Conservation (phyloP, 2,113 vertebrate genomes). For the Callionymus lyra region DNA sequence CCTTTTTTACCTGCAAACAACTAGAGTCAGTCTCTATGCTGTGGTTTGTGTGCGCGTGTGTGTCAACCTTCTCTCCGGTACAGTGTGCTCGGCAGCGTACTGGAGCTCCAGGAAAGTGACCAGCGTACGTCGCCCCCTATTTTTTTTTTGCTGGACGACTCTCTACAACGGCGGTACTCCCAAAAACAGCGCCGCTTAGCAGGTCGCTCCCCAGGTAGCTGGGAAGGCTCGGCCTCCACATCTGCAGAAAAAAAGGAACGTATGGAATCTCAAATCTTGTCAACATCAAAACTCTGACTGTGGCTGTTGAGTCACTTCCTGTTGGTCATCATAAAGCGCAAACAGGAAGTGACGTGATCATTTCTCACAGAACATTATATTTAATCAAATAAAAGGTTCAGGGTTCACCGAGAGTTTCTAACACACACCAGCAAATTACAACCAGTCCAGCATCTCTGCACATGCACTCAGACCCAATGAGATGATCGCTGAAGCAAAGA, state of each 20-base stretch:
- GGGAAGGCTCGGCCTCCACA: constrained; percentile 46
- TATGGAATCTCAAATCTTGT: not conserved
- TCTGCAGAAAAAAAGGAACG: constrained; percentile 25
- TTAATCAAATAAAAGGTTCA: too few relatives aligned
- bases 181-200: constrained; percentile 64
- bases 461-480: too few relatives aligned
- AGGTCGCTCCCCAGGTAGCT: constrained; percentile 35
- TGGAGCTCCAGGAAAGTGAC: constrained; percentile 67
- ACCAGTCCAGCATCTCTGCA: too few relatives aligned
- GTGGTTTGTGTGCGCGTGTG: not conserved
- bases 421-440: too few relatives aligned
- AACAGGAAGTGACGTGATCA: too few relatives aligned
- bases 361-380: too few relatives aligned
- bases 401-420: too few relatives aligned
- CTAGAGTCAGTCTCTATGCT: not conserved
- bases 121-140: constrained; percentile 50
- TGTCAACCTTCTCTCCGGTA: constrained; percentile 59
- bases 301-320: too few relatives aligned
- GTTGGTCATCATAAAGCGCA: too few relatives aligned
- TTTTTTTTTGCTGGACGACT: constrained; percentile 45
- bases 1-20: constrained; percentile 57
- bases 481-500: too few relatives aligned
- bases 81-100: constrained; percentile 65
- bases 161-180: constrained; percentile 59
- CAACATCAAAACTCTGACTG: too few relatives aligned